Percentiles rank a stretch among this genome's conserved stretches.
These are phyloP conservation scores for Lordiphosa clarofinis DNA, from an alignment of 1,140 invertebrate species.

Conservation along the genomic window DNA sequence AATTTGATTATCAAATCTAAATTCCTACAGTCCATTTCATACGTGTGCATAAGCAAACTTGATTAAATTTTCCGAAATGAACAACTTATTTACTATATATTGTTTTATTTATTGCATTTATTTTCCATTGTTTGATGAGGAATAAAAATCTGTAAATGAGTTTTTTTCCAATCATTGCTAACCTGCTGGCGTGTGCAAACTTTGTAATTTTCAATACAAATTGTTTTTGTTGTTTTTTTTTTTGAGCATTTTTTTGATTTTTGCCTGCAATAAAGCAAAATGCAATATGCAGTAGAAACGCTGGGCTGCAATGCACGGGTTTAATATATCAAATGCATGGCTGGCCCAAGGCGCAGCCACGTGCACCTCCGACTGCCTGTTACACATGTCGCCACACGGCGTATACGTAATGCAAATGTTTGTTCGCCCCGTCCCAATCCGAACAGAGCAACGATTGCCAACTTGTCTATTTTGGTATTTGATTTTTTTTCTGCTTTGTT, in stretches of 20 bases:
- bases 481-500: conserved; percentile 30
- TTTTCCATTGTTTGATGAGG: too few relatives aligned
- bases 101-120: too few relatives aligned
- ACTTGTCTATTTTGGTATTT: conserved; percentile 43
- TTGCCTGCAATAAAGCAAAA: conserved; percentile 53
- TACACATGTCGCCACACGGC: conserved; percentile 27
- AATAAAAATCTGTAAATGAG: neutral
- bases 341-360: conserved; percentile 19
- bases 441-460: conserved; percentile 4
- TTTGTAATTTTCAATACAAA: conserved; percentile 44
- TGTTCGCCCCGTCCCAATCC: conserved; percentile 4
- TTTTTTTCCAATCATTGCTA: too few relatives aligned
- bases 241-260: conserved; percentile 53
- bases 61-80: too few relatives aligned
- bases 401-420: conserved; percentile 58
- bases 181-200: conserved; percentile 12
- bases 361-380: conserved; percentile 22
- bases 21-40: too few relatives aligned
- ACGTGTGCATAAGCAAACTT: too few relatives aligned
- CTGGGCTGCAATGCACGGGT: conserved; percentile 61
- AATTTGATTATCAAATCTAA: too few relatives aligned
- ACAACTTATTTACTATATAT: too few relatives aligned
- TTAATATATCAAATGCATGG: conserved; percentile 61
- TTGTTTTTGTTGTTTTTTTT: conserved; percentile 27
- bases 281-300: conserved; percentile 62